Conservation (phyloP, 2,888 invertebrate genomes). For the Leptinotarsa haldemani region DNA sequence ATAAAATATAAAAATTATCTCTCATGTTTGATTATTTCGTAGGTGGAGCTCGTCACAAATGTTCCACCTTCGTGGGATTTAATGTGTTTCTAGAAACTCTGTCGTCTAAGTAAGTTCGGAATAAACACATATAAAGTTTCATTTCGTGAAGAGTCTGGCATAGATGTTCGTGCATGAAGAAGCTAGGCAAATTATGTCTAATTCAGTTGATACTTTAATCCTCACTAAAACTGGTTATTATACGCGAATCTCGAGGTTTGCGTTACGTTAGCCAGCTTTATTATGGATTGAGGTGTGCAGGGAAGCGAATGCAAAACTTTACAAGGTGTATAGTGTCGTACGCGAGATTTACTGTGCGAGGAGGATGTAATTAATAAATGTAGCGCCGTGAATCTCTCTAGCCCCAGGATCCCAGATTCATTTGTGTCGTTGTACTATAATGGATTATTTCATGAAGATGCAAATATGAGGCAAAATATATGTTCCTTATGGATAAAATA, state of each 20-base stretch:
- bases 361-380: constrained; percentile 4
- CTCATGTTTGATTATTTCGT: too few species aligned
- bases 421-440: too few species aligned
- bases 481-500: too few species aligned
- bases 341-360: not conserved
- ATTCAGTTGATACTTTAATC: constrained; percentile 35
- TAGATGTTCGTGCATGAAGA: constrained; percentile 25
- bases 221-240: constrained; percentile 27
- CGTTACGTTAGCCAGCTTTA: constrained; percentile 10
- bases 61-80: constrained; percentile 1
- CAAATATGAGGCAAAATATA: too few species aligned
- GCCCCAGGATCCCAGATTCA: too few species aligned
- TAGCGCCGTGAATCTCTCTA: not conserved
- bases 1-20: too few species aligned
- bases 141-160: not conserved
- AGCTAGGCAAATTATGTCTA: constrained; percentile 32
- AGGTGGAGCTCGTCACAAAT: too few species aligned
- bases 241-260: constrained; percentile 16
- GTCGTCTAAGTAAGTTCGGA: not conserved
- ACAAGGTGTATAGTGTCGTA: constrained; percentile 1
- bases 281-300: constrained; percentile 19
- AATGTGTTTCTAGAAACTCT: not conserved
- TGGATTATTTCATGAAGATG: too few species aligned
- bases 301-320: constrained; percentile 11
- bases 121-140: constrained; percentile 12